These are phyloP conservation scores for Podarcis lilfordi DNA, from an alignment of 2,797 vertebrate species.

Conservation along the genomic window DNA sequence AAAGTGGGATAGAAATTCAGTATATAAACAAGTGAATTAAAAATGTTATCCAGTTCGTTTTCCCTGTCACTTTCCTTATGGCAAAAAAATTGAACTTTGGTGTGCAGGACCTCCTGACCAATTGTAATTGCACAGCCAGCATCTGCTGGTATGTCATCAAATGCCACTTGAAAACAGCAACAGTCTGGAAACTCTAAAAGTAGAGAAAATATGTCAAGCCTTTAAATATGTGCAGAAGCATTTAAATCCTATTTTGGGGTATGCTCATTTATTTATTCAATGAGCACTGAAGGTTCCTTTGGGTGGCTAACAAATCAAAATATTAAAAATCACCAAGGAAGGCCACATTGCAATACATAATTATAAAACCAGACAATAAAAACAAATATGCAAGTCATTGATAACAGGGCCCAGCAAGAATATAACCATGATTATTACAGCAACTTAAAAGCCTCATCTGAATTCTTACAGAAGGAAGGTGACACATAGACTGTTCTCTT, in stretches of 20 bases:
- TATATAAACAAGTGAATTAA: no score
- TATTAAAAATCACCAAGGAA: background rate
- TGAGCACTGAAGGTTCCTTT: background rate
- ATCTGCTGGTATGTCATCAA: no score
- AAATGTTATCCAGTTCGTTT: no score
- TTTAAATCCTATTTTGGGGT: background rate
- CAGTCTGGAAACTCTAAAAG: no score
- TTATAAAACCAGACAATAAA: background rate
- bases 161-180: no score
- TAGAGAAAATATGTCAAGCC: background rate
- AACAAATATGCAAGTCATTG: background rate
- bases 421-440: background rate
- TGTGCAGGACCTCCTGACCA: no score
- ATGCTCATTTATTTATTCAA: background rate
- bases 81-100: no score
- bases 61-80: no score
- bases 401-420: background rate
- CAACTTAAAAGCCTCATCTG: background rate
- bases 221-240: background rate
- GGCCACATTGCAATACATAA: background rate
- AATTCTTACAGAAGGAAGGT: background rate
- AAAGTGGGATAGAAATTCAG: no score
- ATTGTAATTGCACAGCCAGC: no score
- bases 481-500: background rate
- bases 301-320: background rate